These are phyloP conservation scores for Siniperca scherzeri DNA, from an alignment of 2,797 vertebrate genomes.

Conservation along the genomic window DNA sequence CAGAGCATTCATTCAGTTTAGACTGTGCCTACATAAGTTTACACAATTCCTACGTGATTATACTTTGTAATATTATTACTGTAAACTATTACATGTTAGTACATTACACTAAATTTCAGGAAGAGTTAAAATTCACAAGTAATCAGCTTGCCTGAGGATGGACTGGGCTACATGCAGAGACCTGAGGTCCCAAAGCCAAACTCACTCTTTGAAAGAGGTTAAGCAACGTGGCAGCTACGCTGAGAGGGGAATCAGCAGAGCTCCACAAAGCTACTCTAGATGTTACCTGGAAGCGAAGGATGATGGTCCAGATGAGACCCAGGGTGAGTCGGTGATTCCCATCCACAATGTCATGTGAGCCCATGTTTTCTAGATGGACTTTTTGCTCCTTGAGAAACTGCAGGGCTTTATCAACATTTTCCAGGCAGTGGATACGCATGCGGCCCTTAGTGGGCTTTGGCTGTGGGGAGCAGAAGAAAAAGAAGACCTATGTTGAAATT, in stretches of 20 bases:
- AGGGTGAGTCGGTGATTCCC: constrained; percentile 95
- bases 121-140: not conserved
- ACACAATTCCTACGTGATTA: constrained; percentile 12
- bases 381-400: constrained; percentile 97
- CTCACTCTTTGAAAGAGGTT: not conserved
- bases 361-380: constrained; percentile 96
- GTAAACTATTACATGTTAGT: not conserved
- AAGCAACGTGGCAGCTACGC: constrained; percentile 16
- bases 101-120: not conserved
- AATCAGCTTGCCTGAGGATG: constrained; percentile 24
- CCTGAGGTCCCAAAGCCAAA: constrained; percentile 34
- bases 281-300: constrained; percentile 94
- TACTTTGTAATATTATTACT: not conserved
- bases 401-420: constrained; percentile 95
- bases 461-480: constrained; percentile 73
- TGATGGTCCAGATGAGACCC: constrained; percentile 96
- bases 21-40: constrained; percentile 2
- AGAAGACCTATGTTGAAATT: constrained; percentile 6
- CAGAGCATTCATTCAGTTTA: constrained; percentile 29
- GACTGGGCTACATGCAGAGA: constrained; percentile 44
- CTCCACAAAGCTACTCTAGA: not conserved
- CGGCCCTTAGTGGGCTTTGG: constrained; percentile 95
- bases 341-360: constrained; percentile 95
- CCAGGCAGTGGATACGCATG: constrained; percentile 97
- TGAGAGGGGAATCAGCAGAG: constrained; percentile 3